Evolutionary conservation across 2,888 invertebrate genomes (phyloP), one percentile per base, ranked within the genome.

Genomic region (Drosophila mercatorum): DNA sequence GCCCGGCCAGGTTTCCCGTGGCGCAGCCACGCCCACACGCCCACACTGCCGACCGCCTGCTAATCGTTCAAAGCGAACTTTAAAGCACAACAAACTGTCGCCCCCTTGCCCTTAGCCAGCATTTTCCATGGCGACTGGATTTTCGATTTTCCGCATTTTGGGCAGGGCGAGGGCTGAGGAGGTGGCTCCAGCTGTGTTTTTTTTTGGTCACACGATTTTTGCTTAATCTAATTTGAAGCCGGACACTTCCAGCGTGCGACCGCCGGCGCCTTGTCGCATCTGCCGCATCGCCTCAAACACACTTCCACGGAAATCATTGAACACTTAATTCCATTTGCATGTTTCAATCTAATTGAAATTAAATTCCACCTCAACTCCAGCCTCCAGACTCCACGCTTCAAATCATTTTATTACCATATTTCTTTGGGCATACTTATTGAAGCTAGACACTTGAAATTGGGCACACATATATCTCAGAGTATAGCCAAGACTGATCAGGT

Each of bases 241-340:
- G 59, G 43, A 46, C 14, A 38, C 73, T 73, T 68, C 66, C 74
- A 78, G 74, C 78, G 74, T 66, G 65, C 74, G 70, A 74, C 68
- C 74, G 62, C 53, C 58, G 73, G 46, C 59, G 70, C 70, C 70
- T 74, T 77, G 70, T 70, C 69, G 70, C 78, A 77, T 78, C 69
- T 77, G 78, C 77, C 73, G 77, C 51, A 47, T 43, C 63, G 52
- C 68, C 76, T 63, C 62, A 72, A 72, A 72, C 65, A 46, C 28
- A 3, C 17, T 40, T 14, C n/a, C 28, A 41, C 52, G 46, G 47
- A 76, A 72, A 76, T 69, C 77, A 69, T 34, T 66, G 77, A 72
- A 77, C 72, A 66, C 68, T 69, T 77, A 58, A 77, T 77, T 77
- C 60, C 60, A 77, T 77, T 78, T 74, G 69, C 78, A 78, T 78